A percentile compares a stretch with the other conserved stretches of the same genome.
Evolutionary conservation across 2,888 invertebrate species (phyloP).

Genomic region (Artemia sinica): DNA sequence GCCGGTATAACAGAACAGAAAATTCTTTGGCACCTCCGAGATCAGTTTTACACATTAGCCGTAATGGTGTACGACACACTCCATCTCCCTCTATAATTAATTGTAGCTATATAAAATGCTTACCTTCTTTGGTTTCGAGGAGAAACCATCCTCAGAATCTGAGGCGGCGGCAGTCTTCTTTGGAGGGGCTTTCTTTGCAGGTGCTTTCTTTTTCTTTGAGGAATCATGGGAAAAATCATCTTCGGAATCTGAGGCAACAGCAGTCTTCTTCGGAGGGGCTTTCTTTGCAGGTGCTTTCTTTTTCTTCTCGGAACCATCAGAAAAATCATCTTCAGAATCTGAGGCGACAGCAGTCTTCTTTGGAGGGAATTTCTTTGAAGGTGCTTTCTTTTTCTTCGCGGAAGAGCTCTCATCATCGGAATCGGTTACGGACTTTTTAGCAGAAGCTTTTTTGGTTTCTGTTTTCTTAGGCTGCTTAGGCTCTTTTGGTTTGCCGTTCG

Average conservation of each 20-base stretch:
- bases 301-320: not conserved
- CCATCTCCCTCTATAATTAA: too few species aligned
- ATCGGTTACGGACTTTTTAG: constrained; percentile 31
- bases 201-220: constrained; percentile 1
- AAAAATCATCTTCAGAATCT: constrained; percentile 25
- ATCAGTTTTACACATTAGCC: too few species aligned
- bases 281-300: constrained; percentile 14
- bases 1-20: too few species aligned
- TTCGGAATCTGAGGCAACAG: constrained; percentile 25
- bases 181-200: constrained; percentile 15
- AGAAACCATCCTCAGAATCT: constrained; percentile 24
- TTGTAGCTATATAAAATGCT: too few species aligned
- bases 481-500: not conserved
- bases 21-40: too few species aligned
- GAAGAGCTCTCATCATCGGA: constrained; percentile 22
- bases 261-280: constrained; percentile 20
- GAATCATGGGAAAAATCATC: not conserved
- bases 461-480: constrained; percentile 6
- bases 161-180: constrained; percentile 21
- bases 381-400: constrained; percentile 17
- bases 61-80: too few species aligned
- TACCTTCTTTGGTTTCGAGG: too few species aligned
- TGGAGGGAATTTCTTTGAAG: constrained; percentile 15
- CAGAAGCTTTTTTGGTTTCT: constrained; percentile 15
- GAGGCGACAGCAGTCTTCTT: constrained; percentile 21